Base-by-base conservation (phyloP, 1,140 invertebrate species). In the Oryzaephilus surinamensis region DNA sequence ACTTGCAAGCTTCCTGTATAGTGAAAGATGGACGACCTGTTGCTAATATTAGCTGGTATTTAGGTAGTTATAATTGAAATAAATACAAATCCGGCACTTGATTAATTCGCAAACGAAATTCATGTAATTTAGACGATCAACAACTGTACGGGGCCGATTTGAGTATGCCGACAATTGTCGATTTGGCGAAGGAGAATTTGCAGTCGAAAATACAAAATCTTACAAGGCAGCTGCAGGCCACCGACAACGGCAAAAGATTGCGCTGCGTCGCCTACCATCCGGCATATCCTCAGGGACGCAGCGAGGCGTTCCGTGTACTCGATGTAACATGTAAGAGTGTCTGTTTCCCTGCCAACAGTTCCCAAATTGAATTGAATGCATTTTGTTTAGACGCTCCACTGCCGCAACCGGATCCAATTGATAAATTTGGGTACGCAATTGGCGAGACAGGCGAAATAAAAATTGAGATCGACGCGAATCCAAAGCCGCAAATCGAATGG, bases 341-440 rank as follows among this genome's bases (percentile, higher is more conserved):
- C n/a, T n/a, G n/a, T n/a, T n/a, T n/a, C n/a, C n/a, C n/a, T n/a
- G n/a, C n/a, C 6, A 23, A 28, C 13, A 11, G 26, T 32, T 20
- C n/a, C 14, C 4, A 15, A 6, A 4, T 8, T 30, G 13, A 8
- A 28, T 14, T 20, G 6, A 31, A 18, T 16, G 4, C 41, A 34
- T 32, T 31, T 50, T 56, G n/a, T 57, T 7, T 60, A 82, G 80
- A 76, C 62, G 62, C 72, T 2, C 81, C 80, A 4, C 66, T 76
- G 40, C 58, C 59, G 5, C 65, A 58, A 38, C n/a, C n/a, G 61
- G 65, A 10, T 50, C 69, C 62, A 33, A 63, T 74, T 42, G 70
- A 77, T 21, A 70, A 77, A 18, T 84, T 81, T 50, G 83, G 80
- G 2, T 73, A 79, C 21, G 75, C 77, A 31, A 62, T 84, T 34